Evolutionary conservation across 2,113 vertebrate species (phyloP).

Genomic region (Cyanoliseus patagonus): DNA sequence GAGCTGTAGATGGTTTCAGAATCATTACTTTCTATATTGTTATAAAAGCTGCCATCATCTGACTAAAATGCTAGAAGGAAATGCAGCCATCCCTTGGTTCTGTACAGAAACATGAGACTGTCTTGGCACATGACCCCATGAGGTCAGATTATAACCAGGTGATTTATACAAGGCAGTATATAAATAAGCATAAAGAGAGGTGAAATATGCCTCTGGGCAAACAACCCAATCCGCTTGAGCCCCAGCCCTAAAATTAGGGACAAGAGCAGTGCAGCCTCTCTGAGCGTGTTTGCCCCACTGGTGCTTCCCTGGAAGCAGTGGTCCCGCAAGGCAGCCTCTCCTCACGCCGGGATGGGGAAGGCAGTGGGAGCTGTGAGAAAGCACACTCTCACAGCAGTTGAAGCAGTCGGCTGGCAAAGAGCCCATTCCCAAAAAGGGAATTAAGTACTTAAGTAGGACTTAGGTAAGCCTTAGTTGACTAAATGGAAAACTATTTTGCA

Average conservation of each 20-base stretch:
- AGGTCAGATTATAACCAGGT: not conserved
- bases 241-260: not conserved
- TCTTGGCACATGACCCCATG: not conserved
- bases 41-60: not conserved
- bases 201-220: not conserved
- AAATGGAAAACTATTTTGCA: slow-evolving; percentile 8
- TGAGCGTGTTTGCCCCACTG: fast-evolving
- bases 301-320: not conserved
- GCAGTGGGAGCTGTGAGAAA: not conserved
- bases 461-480: slow-evolving; percentile 28
- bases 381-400: not conserved
- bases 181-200: not conserved
- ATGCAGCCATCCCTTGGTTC: not conserved
- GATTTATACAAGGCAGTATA: not conserved
- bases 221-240: not conserved
- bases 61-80: not conserved
- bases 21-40: fast-evolving
- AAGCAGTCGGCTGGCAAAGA: not conserved
- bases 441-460: slow-evolving; percentile 47
- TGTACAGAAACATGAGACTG: not conserved
- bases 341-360: fast-evolving
- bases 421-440: not conserved
- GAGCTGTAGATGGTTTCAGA: not conserved
- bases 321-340: not conserved
- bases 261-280: not conserved